A percentile compares a stretch with the other conserved stretches of the same genome.
Evolutionary conservation across 92 coral and sea anemone genomes (phyloP).

Genomic region (Heteractis magnifica): DNA sequence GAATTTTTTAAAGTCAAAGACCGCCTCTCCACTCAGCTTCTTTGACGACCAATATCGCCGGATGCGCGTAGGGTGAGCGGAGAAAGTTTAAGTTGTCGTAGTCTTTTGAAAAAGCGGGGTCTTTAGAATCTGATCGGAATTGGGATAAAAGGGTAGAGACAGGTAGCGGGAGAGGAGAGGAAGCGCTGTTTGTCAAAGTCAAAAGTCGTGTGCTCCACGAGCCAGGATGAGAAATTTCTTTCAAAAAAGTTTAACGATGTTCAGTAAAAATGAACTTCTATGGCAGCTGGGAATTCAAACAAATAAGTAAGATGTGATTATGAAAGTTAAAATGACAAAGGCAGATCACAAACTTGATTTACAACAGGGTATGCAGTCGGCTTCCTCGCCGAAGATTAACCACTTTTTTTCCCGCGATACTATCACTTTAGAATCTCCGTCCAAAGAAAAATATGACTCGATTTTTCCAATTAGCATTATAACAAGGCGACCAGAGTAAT

Average conservation of each 20-base stretch:
- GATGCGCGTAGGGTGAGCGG: neutral
- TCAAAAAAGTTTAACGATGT: too few species aligned
- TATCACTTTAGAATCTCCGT: neutral
- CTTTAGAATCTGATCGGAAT: too few species aligned
- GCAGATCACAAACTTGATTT: neutral
- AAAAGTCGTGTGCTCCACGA: too few species aligned
- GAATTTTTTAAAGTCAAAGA: neutral
- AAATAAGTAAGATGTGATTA: neutral
- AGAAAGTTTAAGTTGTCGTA: neutral
- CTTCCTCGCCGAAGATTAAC: neutral
- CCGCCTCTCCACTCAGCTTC: neutral
- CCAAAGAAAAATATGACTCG: neutral
- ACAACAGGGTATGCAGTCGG: neutral
- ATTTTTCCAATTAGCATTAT: neutral
- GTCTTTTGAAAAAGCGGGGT: neutral
- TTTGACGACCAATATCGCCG: neutral
- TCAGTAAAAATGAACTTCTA: too few species aligned
- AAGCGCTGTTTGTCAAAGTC: too few species aligned
- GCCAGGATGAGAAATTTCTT: too few species aligned
- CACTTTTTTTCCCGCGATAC: neutral
- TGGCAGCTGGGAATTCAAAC: too few species aligned
- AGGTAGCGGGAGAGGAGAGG: too few species aligned
- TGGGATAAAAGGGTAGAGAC: too few species aligned
- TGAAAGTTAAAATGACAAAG: neutral
- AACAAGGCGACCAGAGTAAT: too few species aligned